A percentile compares a stretch with the other conserved stretches of the same genome.
Evolutionary conservation across 2,888 invertebrate species (phyloP).

Genomic region (Sinodicranocentrus sp.): DNA sequence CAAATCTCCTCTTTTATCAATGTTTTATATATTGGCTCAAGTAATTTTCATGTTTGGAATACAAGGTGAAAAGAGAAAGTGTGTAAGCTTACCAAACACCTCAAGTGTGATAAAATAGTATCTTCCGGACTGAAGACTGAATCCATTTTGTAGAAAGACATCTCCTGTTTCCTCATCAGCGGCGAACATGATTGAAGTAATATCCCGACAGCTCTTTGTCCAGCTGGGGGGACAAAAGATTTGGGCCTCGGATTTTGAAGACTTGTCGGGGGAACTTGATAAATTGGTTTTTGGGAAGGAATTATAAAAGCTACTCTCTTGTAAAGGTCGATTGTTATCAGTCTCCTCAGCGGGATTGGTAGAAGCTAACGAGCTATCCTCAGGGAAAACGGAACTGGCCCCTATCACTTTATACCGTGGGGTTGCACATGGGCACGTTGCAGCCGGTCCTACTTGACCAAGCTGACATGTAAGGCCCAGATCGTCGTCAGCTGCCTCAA

Average conservation of each 20-base stretch:
- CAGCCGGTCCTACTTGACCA: constrained; percentile 77
- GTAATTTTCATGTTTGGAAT: too few relatives aligned
- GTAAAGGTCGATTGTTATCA: constrained; percentile 68
- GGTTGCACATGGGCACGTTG: constrained; percentile 77
- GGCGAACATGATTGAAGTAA: constrained; percentile 72
- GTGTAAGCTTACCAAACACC: constrained; percentile 72
- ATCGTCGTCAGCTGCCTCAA: constrained; percentile 77
- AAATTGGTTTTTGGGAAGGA: constrained; percentile 48
- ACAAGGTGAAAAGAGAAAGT: neutral
- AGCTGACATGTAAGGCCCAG: constrained; percentile 77
- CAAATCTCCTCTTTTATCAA: too few relatives aligned
- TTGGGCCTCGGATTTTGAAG: neutral
- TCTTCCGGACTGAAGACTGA: constrained; percentile 70
- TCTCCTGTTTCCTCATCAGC: constrained; percentile 77
- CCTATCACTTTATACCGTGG: constrained; percentile 75
- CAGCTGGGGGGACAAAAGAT: constrained; percentile 43
- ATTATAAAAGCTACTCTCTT: constrained; percentile 68
- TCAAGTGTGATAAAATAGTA: constrained; percentile 75
- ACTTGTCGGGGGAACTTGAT: constrained; percentile 50
- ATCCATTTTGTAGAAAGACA: constrained; percentile 75
- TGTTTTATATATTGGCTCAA: too few relatives aligned
- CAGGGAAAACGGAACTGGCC: constrained; percentile 64
- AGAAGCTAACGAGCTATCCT: constrained; percentile 64
- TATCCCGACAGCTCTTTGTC: constrained; percentile 40
- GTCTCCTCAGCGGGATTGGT: constrained; percentile 65